These are phyloP conservation scores for Ochlodes sylvanus DNA, from an alignment of 2,888 invertebrate species.

Conservation along the genomic window DNA sequence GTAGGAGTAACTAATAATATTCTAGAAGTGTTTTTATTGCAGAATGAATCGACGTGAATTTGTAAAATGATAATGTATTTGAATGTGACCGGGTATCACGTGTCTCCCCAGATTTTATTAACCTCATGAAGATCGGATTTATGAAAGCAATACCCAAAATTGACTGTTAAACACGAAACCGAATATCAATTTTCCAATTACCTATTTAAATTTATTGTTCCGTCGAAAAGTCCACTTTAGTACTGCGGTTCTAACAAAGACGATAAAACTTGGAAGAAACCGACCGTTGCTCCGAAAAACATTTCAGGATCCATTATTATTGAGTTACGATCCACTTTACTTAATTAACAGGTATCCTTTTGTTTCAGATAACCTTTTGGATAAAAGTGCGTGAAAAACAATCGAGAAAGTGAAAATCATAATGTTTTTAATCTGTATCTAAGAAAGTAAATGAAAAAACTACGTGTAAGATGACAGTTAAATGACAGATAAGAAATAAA, in stretches of 20 bases:
- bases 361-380: conserved; percentile 36
- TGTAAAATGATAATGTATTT: too few relatives aligned
- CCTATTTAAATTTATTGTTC: conserved; percentile 31
- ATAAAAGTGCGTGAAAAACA: conserved; percentile 18
- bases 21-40: too few relatives aligned
- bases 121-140: neutral
- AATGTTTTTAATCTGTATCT: neutral
- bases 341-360: conserved; percentile 34
- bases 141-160: neutral
- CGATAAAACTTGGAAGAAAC: conserved; percentile 22
- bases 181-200: conserved; percentile 35
- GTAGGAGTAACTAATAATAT: too few relatives aligned
- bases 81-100: too few relatives aligned
- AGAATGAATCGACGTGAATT: too few relatives aligned
- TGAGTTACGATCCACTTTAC: conserved; percentile 35
- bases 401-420: neutral
- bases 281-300: conserved; percentile 30
- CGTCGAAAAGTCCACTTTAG: conserved; percentile 29
- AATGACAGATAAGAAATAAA: conserved; percentile 29
- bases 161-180: conserved; percentile 9
- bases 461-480: conserved; percentile 8
- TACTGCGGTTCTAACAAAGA: conserved; percentile 15
- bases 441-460: neutral
- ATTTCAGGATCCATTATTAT: conserved; percentile 23
- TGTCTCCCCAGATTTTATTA: neutral